These are phyloP conservation scores for Suncus etruscus DNA, from an alignment of 2,113 vertebrate species.

Conservation along the genomic window DNA sequence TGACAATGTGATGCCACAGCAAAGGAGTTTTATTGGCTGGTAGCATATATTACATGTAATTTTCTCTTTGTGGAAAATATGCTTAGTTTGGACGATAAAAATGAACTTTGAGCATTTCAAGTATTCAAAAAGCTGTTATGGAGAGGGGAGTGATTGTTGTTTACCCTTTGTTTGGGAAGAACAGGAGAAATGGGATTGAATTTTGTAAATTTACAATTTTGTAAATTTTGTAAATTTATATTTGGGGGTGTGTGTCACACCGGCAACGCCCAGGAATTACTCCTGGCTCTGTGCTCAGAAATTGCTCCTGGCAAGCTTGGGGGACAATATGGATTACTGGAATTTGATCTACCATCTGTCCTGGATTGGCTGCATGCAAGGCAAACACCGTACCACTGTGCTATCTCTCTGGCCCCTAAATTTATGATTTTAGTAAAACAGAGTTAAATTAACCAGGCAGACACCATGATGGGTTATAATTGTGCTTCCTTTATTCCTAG, in stretches of 20 bases:
- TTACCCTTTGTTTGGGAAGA: constrained; percentile 42
- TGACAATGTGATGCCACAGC: constrained; percentile 72
- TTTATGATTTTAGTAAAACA: constrained; percentile 26
- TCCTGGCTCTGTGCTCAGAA: too few relatives aligned
- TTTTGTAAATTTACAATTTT: neutral
- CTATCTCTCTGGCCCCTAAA: too few relatives aligned
- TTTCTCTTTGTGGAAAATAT: constrained; percentile 59
- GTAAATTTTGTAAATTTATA: neutral
- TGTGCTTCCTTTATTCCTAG: constrained; percentile 17
- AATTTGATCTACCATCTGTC: too few relatives aligned
- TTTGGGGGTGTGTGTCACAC: too few relatives aligned
- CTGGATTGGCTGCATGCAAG: too few relatives aligned
- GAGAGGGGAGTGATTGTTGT: constrained; percentile 35
- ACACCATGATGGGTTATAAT: neutral
- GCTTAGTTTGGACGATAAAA: constrained; percentile 66
- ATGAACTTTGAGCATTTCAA: constrained; percentile 54
- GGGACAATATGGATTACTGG: too few relatives aligned
- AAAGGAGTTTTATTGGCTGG: constrained; percentile 61
- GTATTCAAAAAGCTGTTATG: constrained; percentile 42
- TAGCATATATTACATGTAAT: constrained; percentile 55
- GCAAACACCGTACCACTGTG: too few relatives aligned
- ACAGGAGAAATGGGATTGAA: constrained; percentile 39
- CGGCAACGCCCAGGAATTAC: too few relatives aligned
- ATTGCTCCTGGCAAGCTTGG: too few relatives aligned
- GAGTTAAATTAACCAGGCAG: constrained; percentile 56